A percentile compares a stretch with the other conserved stretches of the same genome.
phyloP scores from a whole-genome alignment of 2,113 vertebrate species.

The Syngnathus scovelli region DNA sequence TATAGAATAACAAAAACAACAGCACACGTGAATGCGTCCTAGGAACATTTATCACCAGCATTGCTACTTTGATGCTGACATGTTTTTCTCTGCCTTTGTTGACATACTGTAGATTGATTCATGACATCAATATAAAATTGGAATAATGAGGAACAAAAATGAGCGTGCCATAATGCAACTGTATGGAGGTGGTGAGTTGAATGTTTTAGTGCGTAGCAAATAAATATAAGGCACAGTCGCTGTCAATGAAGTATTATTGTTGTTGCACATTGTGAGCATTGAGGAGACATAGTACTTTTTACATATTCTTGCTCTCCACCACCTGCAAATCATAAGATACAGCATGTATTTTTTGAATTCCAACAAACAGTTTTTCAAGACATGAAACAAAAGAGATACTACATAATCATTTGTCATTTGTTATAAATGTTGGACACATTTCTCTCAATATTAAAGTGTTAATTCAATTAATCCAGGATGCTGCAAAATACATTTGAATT shows the following conservation, averaged over 20 bases:
- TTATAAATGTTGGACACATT: background rate
- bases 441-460: background rate
- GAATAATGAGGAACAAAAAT: background rate
- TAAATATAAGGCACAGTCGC: background rate
- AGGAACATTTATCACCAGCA: background rate
- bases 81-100: background rate
- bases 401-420: background rate
- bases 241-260: background rate
- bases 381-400: background rate
- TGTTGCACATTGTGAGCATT: background rate
- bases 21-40: background rate
- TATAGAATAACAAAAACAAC: constrained; percentile 1
- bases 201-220: background rate
- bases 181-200: background rate
- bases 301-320: background rate
- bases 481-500: background rate
- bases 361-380: background rate
- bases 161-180: background rate
- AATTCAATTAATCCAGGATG: background rate
- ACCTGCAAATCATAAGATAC: background rate
- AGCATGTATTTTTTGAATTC: background rate
- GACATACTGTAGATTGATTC: background rate
- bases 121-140: background rate
- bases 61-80: background rate
- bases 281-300: background rate